A percentile compares a stretch with the other conserved stretches of the same genome.
These are phyloP conservation scores for Bibio marci DNA, from an alignment of 2,888 invertebrate species.

Conservation along the genomic window DNA sequence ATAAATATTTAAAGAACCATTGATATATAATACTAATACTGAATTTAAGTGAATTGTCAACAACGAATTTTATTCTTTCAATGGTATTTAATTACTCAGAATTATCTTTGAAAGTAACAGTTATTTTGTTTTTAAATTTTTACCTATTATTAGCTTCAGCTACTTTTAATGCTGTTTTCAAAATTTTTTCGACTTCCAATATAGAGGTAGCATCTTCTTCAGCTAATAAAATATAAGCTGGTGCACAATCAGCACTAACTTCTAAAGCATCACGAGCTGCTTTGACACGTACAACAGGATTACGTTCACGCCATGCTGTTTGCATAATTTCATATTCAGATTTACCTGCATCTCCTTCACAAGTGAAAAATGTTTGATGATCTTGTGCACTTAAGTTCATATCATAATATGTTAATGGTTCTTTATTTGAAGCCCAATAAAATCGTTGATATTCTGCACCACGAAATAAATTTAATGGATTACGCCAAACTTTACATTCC, in stretches of 20 bases:
- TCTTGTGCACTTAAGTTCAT: conserved; percentile 99
- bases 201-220: conserved; percentile 95
- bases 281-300: conserved; percentile 76
- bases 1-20: too few relatives aligned
- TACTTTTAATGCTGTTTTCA: conserved; percentile 67
- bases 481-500: conserved; percentile 95
- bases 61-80: too few relatives aligned
- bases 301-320: conserved; percentile 91
- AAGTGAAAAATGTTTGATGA: conserved; percentile 91
- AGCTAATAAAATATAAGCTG: conserved; percentile 85
- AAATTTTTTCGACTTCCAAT: conserved; percentile 64
- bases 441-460: conserved; percentile 96
- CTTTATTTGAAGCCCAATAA: conserved; percentile 77
- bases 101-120: too few relatives aligned
- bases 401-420: conserved; percentile 94
- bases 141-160: conserved; percentile 59
- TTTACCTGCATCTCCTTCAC: conserved; percentile 70
- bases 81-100: too few relatives aligned
- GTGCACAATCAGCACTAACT: conserved; percentile 79
- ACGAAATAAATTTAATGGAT: conserved; percentile 85
- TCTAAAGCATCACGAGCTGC: conserved; percentile 80
- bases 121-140: background rate
- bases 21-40: too few relatives aligned
- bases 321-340: conserved; percentile 89
- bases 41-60: too few relatives aligned